Evolutionary conservation across 2,113 vertebrate species (phyloP).

Genomic region (Dicentrarchus labrax): DNA sequence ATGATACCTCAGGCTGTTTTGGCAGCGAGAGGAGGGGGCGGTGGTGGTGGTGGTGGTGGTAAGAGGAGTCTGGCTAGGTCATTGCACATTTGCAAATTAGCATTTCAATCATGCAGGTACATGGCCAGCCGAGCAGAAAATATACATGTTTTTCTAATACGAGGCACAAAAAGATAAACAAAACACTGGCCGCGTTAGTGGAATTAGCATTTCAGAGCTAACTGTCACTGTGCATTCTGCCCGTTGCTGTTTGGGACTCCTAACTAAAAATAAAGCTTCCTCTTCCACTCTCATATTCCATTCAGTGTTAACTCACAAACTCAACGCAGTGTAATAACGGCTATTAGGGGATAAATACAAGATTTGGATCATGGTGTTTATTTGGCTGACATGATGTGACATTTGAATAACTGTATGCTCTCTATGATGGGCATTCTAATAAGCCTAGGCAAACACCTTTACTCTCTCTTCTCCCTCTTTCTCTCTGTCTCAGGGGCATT

Average conservation of each 20-base stretch:
- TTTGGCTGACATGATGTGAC: conserved; percentile 79
- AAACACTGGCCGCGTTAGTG: conserved; percentile 45
- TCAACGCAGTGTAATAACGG: conserved; percentile 73
- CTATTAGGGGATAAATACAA: conserved; percentile 78
- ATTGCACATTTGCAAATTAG: conserved; percentile 87
- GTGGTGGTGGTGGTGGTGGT: conserved; percentile 50
- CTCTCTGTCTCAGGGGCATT: conserved; percentile 73
- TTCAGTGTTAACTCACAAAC: conserved; percentile 60
- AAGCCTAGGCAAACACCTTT: conserved; percentile 78
- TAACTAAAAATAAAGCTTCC: conserved; percentile 40
- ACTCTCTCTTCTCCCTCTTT: conserved; percentile 53
- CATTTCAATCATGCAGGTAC: conserved; percentile 86
- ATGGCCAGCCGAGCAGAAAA: conserved; percentile 78
- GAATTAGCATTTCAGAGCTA: conserved; percentile 66
- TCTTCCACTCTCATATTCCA: conserved; percentile 21
- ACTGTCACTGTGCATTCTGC: conserved; percentile 1
- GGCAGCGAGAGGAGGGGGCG: conserved; percentile 48
- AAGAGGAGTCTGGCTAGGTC: conserved; percentile 78
- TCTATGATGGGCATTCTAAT: conserved; percentile 81
- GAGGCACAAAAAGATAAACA: conserved; percentile 75
- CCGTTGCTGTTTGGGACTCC: conserved; percentile 25
- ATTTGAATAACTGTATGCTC: conserved; percentile 80
- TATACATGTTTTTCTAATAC: conserved; percentile 81
- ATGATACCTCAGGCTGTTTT: conserved; percentile 85
- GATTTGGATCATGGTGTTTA: conserved; percentile 79